A percentile compares a stretch with the other conserved stretches of the same genome.
phyloP scores from a whole-genome alignment of 2,113 vertebrate species.

The Empidonax traillii region DNA sequence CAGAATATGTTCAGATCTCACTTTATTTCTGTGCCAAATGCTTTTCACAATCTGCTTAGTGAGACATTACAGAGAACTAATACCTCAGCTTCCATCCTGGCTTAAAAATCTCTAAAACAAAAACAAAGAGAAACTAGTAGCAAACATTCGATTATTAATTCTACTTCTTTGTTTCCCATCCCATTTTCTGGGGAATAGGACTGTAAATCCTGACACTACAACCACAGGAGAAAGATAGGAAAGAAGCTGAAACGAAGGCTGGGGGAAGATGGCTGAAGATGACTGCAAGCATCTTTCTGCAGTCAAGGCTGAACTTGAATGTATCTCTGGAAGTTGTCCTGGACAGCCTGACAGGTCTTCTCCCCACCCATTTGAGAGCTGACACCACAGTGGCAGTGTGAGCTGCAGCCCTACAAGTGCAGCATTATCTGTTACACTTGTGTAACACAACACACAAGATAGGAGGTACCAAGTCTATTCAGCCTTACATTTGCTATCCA shows the following conservation, averaged over 20 bases:
- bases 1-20: background rate
- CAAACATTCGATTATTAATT: background rate
- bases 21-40: constrained; percentile 19
- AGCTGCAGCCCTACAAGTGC: background rate
- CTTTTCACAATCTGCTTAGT: background rate
- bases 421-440: background rate
- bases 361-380: background rate
- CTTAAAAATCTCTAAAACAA: background rate
- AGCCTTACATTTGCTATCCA: background rate
- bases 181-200: background rate
- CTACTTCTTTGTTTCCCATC: background rate
- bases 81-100: background rate
- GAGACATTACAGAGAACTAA: background rate
- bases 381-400: background rate
- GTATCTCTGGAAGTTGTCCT: background rate
- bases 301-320: background rate
- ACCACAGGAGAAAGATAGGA: background rate
- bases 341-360: background rate
- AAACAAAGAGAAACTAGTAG: background rate
- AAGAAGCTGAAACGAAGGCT: background rate
- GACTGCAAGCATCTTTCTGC: background rate
- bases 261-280: background rate
- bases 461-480: background rate
- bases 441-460: background rate
- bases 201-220: background rate